phyloP scores from a whole-genome alignment of 1,140 invertebrate genomes.

The Papilio glaucus region DNA sequence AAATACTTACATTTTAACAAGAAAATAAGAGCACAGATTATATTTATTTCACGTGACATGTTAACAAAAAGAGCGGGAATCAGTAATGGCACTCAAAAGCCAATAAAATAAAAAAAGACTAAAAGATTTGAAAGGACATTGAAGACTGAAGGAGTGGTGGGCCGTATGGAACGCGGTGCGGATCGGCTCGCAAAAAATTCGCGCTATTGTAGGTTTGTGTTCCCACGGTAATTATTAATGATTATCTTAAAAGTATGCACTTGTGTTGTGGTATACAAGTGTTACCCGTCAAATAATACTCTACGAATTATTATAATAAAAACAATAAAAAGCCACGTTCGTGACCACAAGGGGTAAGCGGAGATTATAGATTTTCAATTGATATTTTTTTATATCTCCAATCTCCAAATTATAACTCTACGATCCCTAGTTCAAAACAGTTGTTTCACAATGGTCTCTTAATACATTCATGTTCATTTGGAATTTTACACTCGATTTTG shows the following conservation, averaged over 20 bases:
- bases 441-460: too few relatives aligned
- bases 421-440: too few relatives aligned
- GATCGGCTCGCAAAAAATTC: conserved; percentile 28
- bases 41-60: conserved; percentile 32
- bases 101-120: conserved; percentile 36
- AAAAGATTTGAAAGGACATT: conserved; percentile 37
- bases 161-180: conserved; percentile 13
- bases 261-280: not conserved
- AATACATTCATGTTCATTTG: too few relatives aligned
- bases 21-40: conserved; percentile 21
- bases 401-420: too few relatives aligned
- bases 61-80: conserved; percentile 24
- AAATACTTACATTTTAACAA: conserved; percentile 29
- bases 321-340: too few relatives aligned
- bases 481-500: too few relatives aligned
- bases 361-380: too few relatives aligned
- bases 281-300: not conserved
- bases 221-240: conserved; percentile 36
- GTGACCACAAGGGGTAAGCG: too few relatives aligned
- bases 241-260: conserved; percentile 30
- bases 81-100: conserved; percentile 29
- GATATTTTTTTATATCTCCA: too few relatives aligned
- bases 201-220: conserved; percentile 16
- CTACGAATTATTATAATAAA: too few relatives aligned
- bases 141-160: conserved; percentile 31